These are phyloP conservation scores for Trachelus tabidus DNA, from an alignment of 2,888 invertebrate genomes.

Conservation along the genomic window DNA sequence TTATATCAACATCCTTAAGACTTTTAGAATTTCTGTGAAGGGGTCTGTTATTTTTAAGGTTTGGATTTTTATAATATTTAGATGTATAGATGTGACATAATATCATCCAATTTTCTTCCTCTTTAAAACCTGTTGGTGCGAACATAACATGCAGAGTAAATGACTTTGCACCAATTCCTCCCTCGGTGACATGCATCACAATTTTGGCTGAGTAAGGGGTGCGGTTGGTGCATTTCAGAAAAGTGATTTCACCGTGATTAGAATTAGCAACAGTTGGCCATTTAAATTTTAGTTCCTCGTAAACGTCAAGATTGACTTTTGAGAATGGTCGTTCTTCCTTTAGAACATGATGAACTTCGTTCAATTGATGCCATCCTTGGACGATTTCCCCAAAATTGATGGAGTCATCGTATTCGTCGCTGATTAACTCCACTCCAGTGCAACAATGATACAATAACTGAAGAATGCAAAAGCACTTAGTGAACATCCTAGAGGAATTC, in stretches of 20 bases:
- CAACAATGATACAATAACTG: background rate
- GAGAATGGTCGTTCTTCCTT: slow-evolving; percentile 1
- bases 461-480: background rate
- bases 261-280: background rate
- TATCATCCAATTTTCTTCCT: background rate
- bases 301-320: background rate
- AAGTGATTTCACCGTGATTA: slow-evolving; percentile 3
- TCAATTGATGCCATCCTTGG: background rate
- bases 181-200: slow-evolving; percentile 1
- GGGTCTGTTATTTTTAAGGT: background rate
- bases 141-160: background rate
- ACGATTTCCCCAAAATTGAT: background rate
- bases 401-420: background rate
- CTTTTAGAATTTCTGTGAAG: background rate
- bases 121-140: background rate
- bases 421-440: background rate
- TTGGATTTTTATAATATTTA: background rate
- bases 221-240: slow-evolving; percentile 10
- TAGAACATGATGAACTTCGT: background rate
- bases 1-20: too few species aligned
- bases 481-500: background rate
- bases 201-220: slow-evolving; percentile 1
- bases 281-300: background rate
- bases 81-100: background rate
- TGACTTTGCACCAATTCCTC: background rate